Conservation (phyloP, 2,888 invertebrate genomes). For the Callosobruchus maculatus region DNA sequence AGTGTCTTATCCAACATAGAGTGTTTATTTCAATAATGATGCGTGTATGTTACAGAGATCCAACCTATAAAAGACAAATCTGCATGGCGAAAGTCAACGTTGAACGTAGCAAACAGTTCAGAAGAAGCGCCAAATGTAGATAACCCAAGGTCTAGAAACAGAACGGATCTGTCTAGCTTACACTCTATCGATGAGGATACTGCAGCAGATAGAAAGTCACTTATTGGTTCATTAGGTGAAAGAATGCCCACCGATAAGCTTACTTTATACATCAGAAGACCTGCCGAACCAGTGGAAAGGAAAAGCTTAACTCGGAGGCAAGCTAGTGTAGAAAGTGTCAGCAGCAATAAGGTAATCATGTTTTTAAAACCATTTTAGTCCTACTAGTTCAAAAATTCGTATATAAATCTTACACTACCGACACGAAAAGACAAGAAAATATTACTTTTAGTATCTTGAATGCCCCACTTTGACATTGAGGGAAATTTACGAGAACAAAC, state of each 20-base stretch:
- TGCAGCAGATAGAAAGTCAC: slow-evolving; percentile 51
- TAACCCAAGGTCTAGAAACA: slow-evolving; percentile 47
- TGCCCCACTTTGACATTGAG: no score
- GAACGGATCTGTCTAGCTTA: slow-evolving; percentile 28
- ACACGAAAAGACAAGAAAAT: no score
- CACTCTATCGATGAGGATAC: slow-evolving; percentile 55
- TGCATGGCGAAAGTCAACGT: slow-evolving; percentile 69
- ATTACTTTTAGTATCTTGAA: no score
- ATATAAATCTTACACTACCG: no score
- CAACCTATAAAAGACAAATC: slow-evolving; percentile 75
- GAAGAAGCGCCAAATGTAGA: slow-evolving; percentile 65
- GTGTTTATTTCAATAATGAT: neutral
- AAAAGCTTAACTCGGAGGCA: neutral
- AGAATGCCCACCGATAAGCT: slow-evolving; percentile 53
- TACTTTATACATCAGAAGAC: slow-evolving; percentile 58
- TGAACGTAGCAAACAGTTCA: slow-evolving; percentile 60
- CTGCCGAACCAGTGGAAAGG: slow-evolving; percentile 28
- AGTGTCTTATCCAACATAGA: neutral
- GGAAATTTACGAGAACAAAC: no score
- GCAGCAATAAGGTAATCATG: neutral
- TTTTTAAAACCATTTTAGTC: no score
- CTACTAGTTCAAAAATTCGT: no score
- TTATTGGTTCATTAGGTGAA: slow-evolving; percentile 56
- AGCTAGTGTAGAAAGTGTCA: neutral
- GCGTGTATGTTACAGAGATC: slow-evolving; percentile 53